Base-by-base conservation (phyloP, 2,113 vertebrate genomes). In the Dipodomys merriami region DNA sequence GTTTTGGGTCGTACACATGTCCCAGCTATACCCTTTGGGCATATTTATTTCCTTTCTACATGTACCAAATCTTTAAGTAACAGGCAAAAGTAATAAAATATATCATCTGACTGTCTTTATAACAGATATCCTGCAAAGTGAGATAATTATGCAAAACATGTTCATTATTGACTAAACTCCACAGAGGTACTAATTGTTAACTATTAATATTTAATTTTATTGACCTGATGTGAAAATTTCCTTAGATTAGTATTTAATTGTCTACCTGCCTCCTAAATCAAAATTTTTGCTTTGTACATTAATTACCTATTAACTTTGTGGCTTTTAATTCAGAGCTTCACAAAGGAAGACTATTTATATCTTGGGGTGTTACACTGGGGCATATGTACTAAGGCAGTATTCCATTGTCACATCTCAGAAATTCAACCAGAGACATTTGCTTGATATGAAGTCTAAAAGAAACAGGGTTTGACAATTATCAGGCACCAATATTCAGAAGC, bases 311-410 rank as follows among this genome's bases (percentile, higher is more conserved):
- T 92, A 90, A 57, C 11, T 84, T 88, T 46, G 62, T 88, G 39
- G n/a, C 35, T 86, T 97, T 96, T 95, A 83, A 94, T 83, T 95
- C 73, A 79, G 85, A 86, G n/a, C 91, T 97, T 91, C 77, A 87
- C 7, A 72, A 90, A 77, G 64, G 90, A 91, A 44, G 79, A 83
- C 71, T 90, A 69, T 88, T 81, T 88, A 44, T 72, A 96, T 69
- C 15, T 44, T 83, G 9, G 46, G 7, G 8, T 33, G 7, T 83
- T 72, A 76, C 6, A 49, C 83, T 30, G 15, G 19, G n/a, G 11
- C 39, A 46, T n/a, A 1, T 74, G 23, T 57, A 7, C 16, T 89
- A 83, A 91, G 57, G 19, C 18, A 67, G 8, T 49, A 4, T 46
- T 90, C 8, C 27, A 74, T 5, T 18, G 39, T 68, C 30, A 84